These are phyloP conservation scores for Phania funesta DNA, from an alignment of 2,888 invertebrate genomes.

Conservation along the genomic window DNA sequence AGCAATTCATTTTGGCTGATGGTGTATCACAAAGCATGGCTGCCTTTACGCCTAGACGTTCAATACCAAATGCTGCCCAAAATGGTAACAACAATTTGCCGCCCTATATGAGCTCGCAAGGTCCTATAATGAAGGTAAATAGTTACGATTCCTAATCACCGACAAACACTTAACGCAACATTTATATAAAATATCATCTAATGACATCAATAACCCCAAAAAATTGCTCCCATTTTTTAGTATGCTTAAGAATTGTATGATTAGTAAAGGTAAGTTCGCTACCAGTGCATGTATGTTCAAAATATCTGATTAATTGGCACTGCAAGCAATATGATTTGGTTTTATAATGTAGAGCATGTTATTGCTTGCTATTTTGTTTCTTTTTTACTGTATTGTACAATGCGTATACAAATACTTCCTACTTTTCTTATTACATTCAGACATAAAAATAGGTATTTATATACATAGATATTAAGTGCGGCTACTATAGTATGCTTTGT, in stretches of 20 bases:
- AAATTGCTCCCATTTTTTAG: constrained; percentile 32
- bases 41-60: constrained; percentile 97
- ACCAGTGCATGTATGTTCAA: neutral
- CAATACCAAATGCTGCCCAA: constrained; percentile 87
- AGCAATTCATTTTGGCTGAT: constrained; percentile 99
- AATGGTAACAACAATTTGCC: constrained; percentile 80
- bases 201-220: constrained; percentile 57
- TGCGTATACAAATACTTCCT: constrained; percentile 2
- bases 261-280: constrained; percentile 61
- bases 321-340: neutral
- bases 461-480: neutral
- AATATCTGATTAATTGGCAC: neutral
- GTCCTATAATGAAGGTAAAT: constrained; percentile 97
- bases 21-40: constrained; percentile 99
- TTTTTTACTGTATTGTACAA: constrained; percentile 21
- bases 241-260: neutral
- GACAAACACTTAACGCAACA: constrained; percentile 42
- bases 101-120: constrained; percentile 83
- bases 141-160: constrained; percentile 51
- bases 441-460: neutral
- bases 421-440: neutral
- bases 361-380: constrained; percentile 36
- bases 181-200: constrained; percentile 52
- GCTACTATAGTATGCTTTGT: constrained; percentile 17
- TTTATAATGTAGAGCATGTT: constrained; percentile 35